phyloP scores from a whole-genome alignment of 2,888 invertebrate species.

The Temnothorax ravouxi region DNA sequence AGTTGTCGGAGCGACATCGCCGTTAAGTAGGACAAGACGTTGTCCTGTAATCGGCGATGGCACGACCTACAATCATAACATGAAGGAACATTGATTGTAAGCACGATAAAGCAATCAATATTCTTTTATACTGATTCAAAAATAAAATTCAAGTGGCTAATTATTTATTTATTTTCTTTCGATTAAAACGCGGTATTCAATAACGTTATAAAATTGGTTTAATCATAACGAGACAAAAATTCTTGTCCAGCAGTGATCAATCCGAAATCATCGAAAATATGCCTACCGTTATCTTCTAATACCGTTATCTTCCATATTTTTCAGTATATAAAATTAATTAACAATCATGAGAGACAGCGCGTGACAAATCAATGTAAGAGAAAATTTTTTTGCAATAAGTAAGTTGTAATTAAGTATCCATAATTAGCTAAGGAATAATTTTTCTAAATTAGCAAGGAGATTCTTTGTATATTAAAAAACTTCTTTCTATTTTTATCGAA shows the following conservation, averaged over 20 bases:
- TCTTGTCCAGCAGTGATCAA: not conserved
- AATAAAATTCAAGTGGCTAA: not conserved
- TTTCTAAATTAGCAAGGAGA: not conserved
- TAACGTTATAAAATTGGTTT: not conserved
- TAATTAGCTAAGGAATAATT: not conserved
- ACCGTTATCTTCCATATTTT: not conserved
- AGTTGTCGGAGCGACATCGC: slow-evolving; percentile 76
- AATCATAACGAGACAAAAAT: not conserved
- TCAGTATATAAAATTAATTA: not conserved
- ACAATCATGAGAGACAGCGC: not conserved
- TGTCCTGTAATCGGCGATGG: slow-evolving; percentile 55
- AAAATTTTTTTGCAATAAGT: not conserved
- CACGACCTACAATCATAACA: slow-evolving; percentile 63
- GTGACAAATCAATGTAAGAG: not conserved
- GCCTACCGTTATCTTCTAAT: not conserved
- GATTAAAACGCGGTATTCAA: not conserved
- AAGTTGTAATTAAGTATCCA: not conserved
- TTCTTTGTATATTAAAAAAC: not conserved
- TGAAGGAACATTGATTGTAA: not conserved
- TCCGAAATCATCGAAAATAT: not conserved
- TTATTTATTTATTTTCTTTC: not conserved
- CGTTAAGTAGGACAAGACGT: slow-evolving; percentile 71
- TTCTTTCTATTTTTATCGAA: not conserved
- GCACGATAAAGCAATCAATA: not conserved
- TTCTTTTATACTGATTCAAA: no score